A percentile compares a stretch with the other conserved stretches of the same genome.
Evolutionary conservation across 1,140 invertebrate genomes (phyloP).

Genomic region (Muscidifurax raptorellus): DNA sequence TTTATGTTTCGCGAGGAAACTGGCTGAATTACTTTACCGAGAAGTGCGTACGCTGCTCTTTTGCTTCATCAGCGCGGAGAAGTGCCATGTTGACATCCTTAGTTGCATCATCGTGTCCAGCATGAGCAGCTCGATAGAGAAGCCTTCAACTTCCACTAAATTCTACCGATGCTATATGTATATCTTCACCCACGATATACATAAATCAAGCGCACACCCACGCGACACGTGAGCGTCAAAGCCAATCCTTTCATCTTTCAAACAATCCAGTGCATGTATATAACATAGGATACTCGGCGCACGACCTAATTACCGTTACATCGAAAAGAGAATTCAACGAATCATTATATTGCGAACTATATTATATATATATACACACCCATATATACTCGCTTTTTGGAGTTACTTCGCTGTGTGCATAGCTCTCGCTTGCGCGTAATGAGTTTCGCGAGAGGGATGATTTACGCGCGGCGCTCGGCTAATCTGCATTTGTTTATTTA

Average conservation of each 20-base stretch:
- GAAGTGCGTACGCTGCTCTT: background rate
- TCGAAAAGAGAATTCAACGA: slow-evolving; percentile 29
- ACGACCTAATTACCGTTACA: background rate
- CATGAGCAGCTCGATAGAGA: background rate
- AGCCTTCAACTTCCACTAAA: background rate
- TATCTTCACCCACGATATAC: background rate
- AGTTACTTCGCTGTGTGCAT: background rate
- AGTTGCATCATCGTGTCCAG: background rate
- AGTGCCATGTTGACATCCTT: background rate
- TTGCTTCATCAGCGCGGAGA: background rate
- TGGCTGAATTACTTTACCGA: background rate
- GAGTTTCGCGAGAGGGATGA: slow-evolving; percentile 68
- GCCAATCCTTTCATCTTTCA: background rate
- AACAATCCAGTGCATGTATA: background rate
- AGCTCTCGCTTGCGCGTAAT: slow-evolving; percentile 62
- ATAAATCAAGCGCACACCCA: background rate
- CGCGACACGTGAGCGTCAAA: background rate
- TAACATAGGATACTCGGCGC: background rate
- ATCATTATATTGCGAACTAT: background rate
- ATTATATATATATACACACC: too few relatives aligned
- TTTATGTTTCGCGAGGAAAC: too few relatives aligned
- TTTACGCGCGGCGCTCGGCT: slow-evolving; percentile 68
- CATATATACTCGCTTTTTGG: background rate
- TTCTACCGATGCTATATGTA: background rate
- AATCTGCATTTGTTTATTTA: slow-evolving; percentile 76